phyloP scores from a whole-genome alignment of 1,140 invertebrate species.

The Pectinophora gossypiella region DNA sequence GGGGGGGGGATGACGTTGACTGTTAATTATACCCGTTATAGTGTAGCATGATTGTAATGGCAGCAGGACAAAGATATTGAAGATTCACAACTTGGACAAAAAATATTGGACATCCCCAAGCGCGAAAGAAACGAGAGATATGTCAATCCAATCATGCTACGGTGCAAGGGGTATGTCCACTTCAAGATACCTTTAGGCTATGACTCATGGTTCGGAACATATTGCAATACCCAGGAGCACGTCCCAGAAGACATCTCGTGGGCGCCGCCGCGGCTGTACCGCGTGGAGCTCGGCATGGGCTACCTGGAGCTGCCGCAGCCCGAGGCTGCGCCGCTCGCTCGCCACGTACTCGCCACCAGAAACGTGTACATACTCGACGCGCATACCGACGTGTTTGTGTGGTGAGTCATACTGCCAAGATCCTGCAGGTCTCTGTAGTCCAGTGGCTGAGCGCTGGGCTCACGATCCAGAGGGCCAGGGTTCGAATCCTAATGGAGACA shows the following conservation, averaged over 20 bases:
- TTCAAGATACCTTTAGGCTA: neutral
- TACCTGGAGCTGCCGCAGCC: conserved; percentile 98
- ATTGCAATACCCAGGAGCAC: conserved; percentile 81
- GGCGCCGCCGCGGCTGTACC: conserved; percentile 89
- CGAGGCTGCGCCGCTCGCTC: conserved; percentile 86
- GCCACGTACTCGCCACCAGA: conserved; percentile 89
- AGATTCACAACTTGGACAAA: no score
- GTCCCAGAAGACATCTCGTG: conserved; percentile 88
- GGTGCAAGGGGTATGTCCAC: neutral
- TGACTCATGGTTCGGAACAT: neutral
- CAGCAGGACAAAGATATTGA: no score
- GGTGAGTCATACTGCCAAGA: conserved; percentile 84
- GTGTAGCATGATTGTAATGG: no score
- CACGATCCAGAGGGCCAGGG: no score
- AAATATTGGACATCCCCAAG: no score
- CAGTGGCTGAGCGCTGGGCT: no score
- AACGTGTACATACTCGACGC: conserved; percentile 99
- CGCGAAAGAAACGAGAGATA: no score
- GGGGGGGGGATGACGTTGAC: no score
- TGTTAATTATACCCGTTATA: no score
- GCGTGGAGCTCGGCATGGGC: conserved; percentile 97
- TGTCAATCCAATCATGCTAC: no score
- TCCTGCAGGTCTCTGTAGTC: no score
- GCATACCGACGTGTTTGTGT: conserved; percentile 97
- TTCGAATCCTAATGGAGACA: no score